Evolutionary conservation across 2,113 vertebrate species (phyloP).

Genomic region (Lampris megalopsis): DNA sequence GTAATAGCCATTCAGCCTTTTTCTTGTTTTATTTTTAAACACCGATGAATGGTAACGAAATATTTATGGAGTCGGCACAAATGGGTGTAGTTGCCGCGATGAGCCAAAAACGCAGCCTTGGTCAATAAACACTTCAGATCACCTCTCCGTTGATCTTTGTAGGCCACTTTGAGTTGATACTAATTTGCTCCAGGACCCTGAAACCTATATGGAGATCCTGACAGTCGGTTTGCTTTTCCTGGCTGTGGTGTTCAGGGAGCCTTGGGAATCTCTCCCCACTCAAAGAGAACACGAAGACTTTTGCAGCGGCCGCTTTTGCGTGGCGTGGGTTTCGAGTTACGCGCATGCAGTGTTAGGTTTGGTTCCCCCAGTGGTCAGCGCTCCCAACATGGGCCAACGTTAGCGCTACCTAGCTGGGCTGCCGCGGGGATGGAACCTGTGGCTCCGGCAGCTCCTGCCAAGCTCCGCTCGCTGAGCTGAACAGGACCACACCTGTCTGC

Average conservation of each 20-base stretch:
- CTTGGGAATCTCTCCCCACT: slow-evolving; percentile 9
- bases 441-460: slow-evolving; percentile 5
- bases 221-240: slow-evolving; percentile 6
- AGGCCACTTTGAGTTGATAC: neutral
- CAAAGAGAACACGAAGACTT: neutral
- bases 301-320: no score
- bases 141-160: neutral
- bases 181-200: slow-evolving; percentile 10
- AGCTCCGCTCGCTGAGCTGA: slow-evolving; percentile 30
- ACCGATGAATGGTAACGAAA: neutral
- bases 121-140: slow-evolving; percentile 18
- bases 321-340: no score
- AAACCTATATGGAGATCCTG: neutral
- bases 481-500: slow-evolving; percentile 49
- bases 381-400: neutral
- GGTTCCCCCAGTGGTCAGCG: no score
- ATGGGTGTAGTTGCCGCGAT: neutral
- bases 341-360: no score
- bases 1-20: slow-evolving; percentile 1
- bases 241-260: slow-evolving; percentile 10
- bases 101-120: slow-evolving; percentile 6
- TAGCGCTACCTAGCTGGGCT: slow-evolving; percentile 26
- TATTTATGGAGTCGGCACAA: slow-evolving; percentile 15
- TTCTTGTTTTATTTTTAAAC: neutral
- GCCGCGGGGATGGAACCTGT: slow-evolving; percentile 43